Evolutionary conservation across 1,140 invertebrate species (phyloP).

Genomic region (Theocolax elegans): DNA sequence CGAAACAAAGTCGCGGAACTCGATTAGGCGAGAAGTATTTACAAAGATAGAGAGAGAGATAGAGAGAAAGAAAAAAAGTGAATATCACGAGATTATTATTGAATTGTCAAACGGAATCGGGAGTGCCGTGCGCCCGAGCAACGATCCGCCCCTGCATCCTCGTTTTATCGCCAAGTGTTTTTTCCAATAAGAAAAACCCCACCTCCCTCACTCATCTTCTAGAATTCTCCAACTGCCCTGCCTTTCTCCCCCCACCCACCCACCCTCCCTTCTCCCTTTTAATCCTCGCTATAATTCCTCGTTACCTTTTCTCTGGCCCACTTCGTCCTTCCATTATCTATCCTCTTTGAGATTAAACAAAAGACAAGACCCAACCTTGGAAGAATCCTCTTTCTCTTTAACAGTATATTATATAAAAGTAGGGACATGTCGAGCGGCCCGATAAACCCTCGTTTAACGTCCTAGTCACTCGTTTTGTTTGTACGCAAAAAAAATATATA

Average conservation of each 20-base stretch:
- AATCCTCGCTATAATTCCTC: too few relatives aligned
- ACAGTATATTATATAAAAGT: conserved; percentile 21
- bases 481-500: conserved; percentile 27
- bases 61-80: not conserved
- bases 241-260: not conserved
- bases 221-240: not conserved
- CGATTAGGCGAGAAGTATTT: too few relatives aligned
- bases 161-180: conserved; percentile 22
- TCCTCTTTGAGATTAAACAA: conserved; percentile 2
- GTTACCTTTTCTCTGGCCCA: not conserved
- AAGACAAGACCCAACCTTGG: conserved; percentile 13
- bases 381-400: conserved; percentile 15
- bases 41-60: conserved; percentile 17
- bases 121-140: not conserved
- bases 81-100: not conserved
- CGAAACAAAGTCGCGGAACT: too few relatives aligned
- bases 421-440: conserved; percentile 39
- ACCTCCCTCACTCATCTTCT: too few relatives aligned
- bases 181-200: not conserved
- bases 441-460: conserved; percentile 41
- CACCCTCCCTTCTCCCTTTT: not conserved
- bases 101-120: too few relatives aligned
- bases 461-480: conserved; percentile 44
- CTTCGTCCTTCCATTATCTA: not conserved
- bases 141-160: conserved; percentile 16